phyloP scores from a whole-genome alignment of 2,888 invertebrate genomes.

The Amaurobius ferox region DNA sequence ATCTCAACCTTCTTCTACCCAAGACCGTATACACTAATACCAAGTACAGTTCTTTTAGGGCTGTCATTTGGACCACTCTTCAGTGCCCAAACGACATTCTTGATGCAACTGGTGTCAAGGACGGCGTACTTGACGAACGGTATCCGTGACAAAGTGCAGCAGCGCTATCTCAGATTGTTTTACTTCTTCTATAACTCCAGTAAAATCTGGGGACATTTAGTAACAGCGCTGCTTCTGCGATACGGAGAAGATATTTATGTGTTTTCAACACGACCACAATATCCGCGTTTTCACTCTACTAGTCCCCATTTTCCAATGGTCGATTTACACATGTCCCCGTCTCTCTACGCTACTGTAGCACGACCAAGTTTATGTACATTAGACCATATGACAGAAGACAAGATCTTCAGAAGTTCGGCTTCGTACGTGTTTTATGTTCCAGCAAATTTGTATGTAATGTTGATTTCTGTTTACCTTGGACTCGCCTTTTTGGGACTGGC shows the following conservation, averaged over 20 bases:
- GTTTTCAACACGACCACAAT: slow-evolving; percentile 56
- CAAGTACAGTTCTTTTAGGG: slow-evolving; percentile 68
- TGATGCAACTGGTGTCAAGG: slow-evolving; percentile 72
- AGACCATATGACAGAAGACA: slow-evolving; percentile 53
- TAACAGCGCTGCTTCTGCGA: slow-evolving; percentile 56
- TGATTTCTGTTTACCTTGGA: slow-evolving; percentile 64
- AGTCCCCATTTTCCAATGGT: slow-evolving; percentile 46
- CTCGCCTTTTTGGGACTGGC: slow-evolving; percentile 68
- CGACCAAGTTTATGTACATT: slow-evolving; percentile 60
- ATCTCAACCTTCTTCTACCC: slow-evolving; percentile 73
- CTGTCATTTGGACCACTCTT: slow-evolving; percentile 71
- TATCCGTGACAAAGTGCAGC: slow-evolving; percentile 68
- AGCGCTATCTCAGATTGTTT: slow-evolving; percentile 70
- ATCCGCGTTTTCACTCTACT: slow-evolving; percentile 35
- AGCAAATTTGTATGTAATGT: slow-evolving; percentile 67
- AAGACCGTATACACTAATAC: slow-evolving; percentile 66
- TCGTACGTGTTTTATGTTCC: slow-evolving; percentile 67
- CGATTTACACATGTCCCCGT: slow-evolving; percentile 58
- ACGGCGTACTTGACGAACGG: slow-evolving; percentile 70
- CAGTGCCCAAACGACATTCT: slow-evolving; percentile 72
- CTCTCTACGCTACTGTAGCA: slow-evolving; percentile 59
- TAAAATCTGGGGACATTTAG: slow-evolving; percentile 68
- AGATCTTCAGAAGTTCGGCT: slow-evolving; percentile 51
- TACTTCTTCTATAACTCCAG: slow-evolving; percentile 72
- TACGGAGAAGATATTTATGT: slow-evolving; percentile 67